These are phyloP conservation scores for Myodes glareolus DNA, from an alignment of 2,113 vertebrate species.

Conservation along the genomic window DNA sequence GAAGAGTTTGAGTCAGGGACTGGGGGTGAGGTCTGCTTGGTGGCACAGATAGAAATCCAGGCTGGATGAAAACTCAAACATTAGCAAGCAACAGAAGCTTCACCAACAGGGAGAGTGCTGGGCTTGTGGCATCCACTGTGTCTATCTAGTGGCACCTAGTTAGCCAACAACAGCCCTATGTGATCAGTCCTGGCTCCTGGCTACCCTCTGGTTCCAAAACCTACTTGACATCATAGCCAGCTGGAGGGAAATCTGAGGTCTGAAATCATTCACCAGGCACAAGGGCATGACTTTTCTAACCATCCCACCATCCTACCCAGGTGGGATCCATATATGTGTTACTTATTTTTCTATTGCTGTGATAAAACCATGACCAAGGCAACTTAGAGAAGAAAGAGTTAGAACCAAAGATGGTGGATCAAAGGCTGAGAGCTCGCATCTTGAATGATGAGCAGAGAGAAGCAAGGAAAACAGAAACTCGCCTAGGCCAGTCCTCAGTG, in stretches of 20 bases:
- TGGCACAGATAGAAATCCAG: not conserved
- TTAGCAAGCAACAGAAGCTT: not conserved
- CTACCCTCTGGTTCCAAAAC: not conserved
- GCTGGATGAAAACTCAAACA: not conserved
- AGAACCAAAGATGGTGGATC: not conserved
- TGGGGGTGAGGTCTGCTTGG: not conserved
- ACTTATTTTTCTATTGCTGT: not conserved
- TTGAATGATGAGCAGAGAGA: not conserved
- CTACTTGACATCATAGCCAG: not conserved
- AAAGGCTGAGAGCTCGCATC: not conserved
- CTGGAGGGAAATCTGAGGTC: not conserved
- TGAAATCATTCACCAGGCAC: not conserved
- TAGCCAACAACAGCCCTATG: accelerated
- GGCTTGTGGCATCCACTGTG: not conserved
- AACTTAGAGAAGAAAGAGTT: not conserved
- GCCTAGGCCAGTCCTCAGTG: not conserved
- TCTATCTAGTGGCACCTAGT: too few relatives aligned
- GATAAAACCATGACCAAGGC: not conserved
- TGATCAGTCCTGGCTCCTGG: not conserved
- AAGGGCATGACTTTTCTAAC: not conserved
- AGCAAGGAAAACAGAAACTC: not conserved
- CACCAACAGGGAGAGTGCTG: accelerated
- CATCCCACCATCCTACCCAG: not conserved
- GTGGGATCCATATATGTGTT: too few relatives aligned
- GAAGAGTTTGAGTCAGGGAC: not conserved